Evolutionary conservation across 2,888 invertebrate genomes (phyloP).

Genomic region (Hyalella azteca): DNA sequence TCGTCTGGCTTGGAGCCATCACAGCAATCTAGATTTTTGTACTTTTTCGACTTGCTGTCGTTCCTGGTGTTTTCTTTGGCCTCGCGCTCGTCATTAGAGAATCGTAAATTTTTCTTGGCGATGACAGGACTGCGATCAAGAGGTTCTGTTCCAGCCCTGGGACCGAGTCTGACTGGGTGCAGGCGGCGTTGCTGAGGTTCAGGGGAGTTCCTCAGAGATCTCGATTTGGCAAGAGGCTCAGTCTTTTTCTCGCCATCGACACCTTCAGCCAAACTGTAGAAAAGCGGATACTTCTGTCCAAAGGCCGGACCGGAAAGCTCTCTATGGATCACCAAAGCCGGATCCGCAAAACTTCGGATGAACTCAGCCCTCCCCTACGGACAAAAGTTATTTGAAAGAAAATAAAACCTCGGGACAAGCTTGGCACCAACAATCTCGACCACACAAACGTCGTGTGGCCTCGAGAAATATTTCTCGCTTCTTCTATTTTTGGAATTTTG

Average conservation of each 20-base stretch:
- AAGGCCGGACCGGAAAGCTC: background rate
- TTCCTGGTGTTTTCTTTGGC: background rate
- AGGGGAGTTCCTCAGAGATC: background rate
- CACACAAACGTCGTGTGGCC: too few species aligned
- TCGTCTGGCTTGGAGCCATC: background rate
- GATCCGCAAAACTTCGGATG: constrained; percentile 25
- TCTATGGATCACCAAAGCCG: constrained; percentile 21
- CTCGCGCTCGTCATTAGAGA: background rate
- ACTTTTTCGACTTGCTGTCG: background rate
- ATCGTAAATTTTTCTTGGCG: background rate
- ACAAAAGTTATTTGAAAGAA: constrained; percentile 7
- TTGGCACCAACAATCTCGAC: too few species aligned
- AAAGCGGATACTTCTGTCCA: background rate
- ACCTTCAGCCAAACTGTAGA: background rate
- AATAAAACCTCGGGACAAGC: too few species aligned
- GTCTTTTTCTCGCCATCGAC: background rate
- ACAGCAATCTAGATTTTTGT: background rate
- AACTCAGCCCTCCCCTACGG: constrained; percentile 9
- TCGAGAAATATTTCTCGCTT: too few species aligned
- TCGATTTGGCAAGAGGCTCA: background rate
- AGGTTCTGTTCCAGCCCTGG: background rate
- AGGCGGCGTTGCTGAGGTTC: too few species aligned
- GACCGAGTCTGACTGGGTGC: too few species aligned
- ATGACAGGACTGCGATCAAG: background rate
- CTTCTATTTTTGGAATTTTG: too few species aligned